A percentile compares a stretch with the other conserved stretches of the same genome.
These are phyloP conservation scores for Drosophila monieri DNA, from an alignment of 2,888 invertebrate species.

Conservation along the genomic window DNA sequence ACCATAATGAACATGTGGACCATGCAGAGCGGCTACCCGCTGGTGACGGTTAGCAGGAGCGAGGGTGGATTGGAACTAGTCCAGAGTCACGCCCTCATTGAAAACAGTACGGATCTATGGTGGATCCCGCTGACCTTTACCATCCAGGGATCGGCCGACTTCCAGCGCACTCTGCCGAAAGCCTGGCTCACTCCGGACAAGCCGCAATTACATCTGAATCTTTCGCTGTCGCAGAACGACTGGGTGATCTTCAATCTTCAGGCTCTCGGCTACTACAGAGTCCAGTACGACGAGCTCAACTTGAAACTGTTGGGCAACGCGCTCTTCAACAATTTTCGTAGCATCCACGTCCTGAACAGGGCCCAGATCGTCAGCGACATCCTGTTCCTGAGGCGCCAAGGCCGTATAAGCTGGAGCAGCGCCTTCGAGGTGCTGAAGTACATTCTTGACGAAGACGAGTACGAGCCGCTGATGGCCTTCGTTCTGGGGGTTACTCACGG, in stretches of 20 bases:
- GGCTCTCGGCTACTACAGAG: slow-evolving; percentile 36
- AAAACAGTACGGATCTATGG: slow-evolving; percentile 14
- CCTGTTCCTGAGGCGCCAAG: slow-evolving; percentile 12
- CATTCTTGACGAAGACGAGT: slow-evolving; percentile 37
- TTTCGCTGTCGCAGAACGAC: not conserved
- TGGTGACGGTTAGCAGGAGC: slow-evolving; percentile 18
- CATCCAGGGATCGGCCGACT: not conserved
- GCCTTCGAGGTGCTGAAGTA: slow-evolving; percentile 37
- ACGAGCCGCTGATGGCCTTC: slow-evolving; percentile 37
- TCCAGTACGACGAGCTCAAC: slow-evolving; percentile 31
- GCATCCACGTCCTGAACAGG: slow-evolving; percentile 35
- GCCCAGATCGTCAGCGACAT: slow-evolving; percentile 40
- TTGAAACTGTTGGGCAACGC: slow-evolving; percentile 17
- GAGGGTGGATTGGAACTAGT: not conserved
- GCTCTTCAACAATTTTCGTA: slow-evolving; percentile 11
- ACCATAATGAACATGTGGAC: slow-evolving; percentile 38
- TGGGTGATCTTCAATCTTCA: slow-evolving; percentile 39
- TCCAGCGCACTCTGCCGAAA: not conserved
- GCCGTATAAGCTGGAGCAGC: slow-evolving; percentile 10
- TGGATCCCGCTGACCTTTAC: slow-evolving; percentile 38
- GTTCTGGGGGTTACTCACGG: slow-evolving; percentile 38
- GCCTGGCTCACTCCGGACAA: slow-evolving; percentile 15
- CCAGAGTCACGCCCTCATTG: slow-evolving; percentile 13
- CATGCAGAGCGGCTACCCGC: slow-evolving; percentile 29
- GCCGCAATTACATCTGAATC: not conserved